Evolutionary conservation across 2,113 vertebrate genomes (phyloP).

Genomic region (Calypte anna): DNA sequence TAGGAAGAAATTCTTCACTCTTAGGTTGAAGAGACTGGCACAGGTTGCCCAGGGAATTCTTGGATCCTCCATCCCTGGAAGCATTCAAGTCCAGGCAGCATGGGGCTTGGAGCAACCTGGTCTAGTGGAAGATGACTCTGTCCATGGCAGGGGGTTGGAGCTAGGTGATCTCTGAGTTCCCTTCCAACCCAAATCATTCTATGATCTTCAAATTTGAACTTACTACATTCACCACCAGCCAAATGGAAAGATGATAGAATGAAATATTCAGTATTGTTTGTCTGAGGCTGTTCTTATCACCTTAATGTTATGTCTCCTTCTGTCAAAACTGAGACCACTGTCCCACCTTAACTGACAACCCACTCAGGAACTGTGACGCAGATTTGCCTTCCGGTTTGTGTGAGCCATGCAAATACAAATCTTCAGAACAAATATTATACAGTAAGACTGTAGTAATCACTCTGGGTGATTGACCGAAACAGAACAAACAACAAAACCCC

Average conservation of each 20-base stretch:
- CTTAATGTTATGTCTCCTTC: neutral
- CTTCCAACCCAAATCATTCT: too few species aligned
- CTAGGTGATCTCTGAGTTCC: too few species aligned
- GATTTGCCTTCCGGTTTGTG: neutral
- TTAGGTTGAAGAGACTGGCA: too few species aligned
- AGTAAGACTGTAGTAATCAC: accelerated
- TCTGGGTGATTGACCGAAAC: neutral
- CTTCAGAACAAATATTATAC: neutral
- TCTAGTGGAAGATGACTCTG: too few species aligned
- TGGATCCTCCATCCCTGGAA: too few species aligned
- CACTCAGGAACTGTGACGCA: accelerated
- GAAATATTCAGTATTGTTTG: neutral
- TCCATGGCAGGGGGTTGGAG: too few species aligned
- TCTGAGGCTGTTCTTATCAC: neutral
- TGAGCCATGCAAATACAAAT: neutral
- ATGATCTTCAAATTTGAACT: neutral
- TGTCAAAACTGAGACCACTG: neutral
- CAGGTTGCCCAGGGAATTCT: too few species aligned
- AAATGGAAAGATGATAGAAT: neutral
- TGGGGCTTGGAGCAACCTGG: too few species aligned
- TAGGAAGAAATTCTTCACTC: too few species aligned
- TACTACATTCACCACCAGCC: neutral
- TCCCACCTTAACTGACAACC: neutral
- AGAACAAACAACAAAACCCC: too few species aligned
- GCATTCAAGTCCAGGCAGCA: too few species aligned